phyloP scores from a whole-genome alignment of 1,140 invertebrate species.

The Drosophila funebris region DNA sequence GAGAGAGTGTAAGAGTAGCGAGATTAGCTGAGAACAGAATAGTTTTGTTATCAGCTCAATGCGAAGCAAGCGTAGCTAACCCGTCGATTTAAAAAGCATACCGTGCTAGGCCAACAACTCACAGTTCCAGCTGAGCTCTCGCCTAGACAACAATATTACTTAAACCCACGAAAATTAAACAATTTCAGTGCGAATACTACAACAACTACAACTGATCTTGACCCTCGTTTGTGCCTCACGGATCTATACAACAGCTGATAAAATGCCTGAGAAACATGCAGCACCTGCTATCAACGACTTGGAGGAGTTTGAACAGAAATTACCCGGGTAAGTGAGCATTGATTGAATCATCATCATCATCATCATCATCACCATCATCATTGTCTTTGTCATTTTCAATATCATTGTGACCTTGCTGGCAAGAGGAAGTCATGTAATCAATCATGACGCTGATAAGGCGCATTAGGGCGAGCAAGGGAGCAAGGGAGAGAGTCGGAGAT shows the following conservation, averaged over 20 bases:
- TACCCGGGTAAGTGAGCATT: conserved; percentile 66
- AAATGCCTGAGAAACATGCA: conserved; percentile 65
- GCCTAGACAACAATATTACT: conserved; percentile 3
- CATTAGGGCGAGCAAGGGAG: conserved; percentile 6
- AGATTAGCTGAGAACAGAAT: conserved; percentile 16
- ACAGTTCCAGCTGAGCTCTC: conserved; percentile 25
- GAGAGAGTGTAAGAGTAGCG: background rate
- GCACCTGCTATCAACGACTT: conserved; percentile 60
- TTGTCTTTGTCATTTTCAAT: conserved; percentile 14
- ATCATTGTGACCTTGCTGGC: conserved; percentile 58
- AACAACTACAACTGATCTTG: conserved; percentile 5
- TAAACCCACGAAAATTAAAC: background rate
- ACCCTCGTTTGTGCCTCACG: conserved; percentile 10
- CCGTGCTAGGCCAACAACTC: background rate
- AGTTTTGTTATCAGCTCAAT: conserved; percentile 30
- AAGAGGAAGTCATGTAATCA: conserved; percentile 59
- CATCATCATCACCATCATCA: conserved; percentile 13
- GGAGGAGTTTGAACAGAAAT: conserved; percentile 66
- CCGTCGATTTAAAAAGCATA: conserved; percentile 35
- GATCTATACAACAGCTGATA: conserved; percentile 21
- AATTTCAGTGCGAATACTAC: conserved; percentile 44
- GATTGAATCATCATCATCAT: conserved; percentile 11
- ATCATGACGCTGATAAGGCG: conserved; percentile 48
- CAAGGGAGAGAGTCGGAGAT: conserved; percentile 12
- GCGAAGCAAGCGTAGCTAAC: conserved; percentile 20